Base-by-base conservation (phyloP, 2,888 invertebrate genomes). In the Peribatodes rhomboidaria region DNA sequence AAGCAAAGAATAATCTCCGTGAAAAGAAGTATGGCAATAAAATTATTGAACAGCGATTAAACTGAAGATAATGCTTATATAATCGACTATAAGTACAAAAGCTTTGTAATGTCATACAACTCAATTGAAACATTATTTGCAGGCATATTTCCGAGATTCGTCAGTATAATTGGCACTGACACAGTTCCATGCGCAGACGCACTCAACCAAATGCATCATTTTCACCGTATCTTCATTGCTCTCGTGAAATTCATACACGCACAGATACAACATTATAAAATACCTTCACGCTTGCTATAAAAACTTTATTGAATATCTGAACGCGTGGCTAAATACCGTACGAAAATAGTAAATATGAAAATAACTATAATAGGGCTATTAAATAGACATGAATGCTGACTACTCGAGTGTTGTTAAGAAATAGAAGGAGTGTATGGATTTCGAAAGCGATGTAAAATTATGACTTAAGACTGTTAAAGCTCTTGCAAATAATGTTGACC, bases 201-300 rank as follows among this genome's bases (percentile, higher is more conserved):
- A 87, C 76, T 87, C 82, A 86, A 85, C 84, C 89, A 86, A 77
- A 72, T 71, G 80, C 82, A 78, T 79, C 65, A 90, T 89, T 93
- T 93, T 92, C 92, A 89, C 92, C 80, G 84, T 88, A 8, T 65
- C 88, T 89, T 88, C 85, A 85, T 87, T 84, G 77, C 84, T 87
- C 86, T 88, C 86, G 86, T 86, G 88, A 90, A 90, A 92, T 88
- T 82, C 73, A 77, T 75, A 77, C 91, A 91, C 90, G 91, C 92
- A 81, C 79, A 70, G 31, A 50, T 42, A 44, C 44, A 20, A 27
- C 65, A 81, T 90, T 86, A 90, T 89, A 82, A 84, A 88, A 93
- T 92, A 84, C 86, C 89, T 88, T 86, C 92, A 92, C 91, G 92
- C 91, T 84, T 80, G 78, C 79, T 69, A 74, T 86, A 83, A 83